These are phyloP conservation scores for Drosophila chauvacae DNA, from an alignment of 1,140 invertebrate genomes.

Conservation along the genomic window DNA sequence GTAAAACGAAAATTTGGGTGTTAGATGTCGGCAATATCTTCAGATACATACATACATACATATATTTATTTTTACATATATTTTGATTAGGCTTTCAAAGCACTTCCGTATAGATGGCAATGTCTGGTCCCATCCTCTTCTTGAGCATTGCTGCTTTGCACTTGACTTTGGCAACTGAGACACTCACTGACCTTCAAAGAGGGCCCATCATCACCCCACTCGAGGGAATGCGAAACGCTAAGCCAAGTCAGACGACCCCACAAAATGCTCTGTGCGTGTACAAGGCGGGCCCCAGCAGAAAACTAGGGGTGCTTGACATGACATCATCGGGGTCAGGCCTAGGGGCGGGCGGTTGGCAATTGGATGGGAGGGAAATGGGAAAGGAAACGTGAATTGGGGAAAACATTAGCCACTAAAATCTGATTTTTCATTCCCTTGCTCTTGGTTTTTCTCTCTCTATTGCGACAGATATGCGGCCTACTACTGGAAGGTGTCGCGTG, in stretches of 20 bases:
- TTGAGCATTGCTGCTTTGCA: slow-evolving; percentile 21
- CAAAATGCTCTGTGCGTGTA: slow-evolving; percentile 35
- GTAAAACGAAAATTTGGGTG: not conserved
- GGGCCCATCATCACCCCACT: not conserved
- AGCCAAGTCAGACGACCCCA: slow-evolving; percentile 39
- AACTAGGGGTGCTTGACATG: slow-evolving; percentile 27
- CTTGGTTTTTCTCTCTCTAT: not conserved
- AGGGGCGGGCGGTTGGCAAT: slow-evolving; percentile 2
- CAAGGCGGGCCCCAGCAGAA: slow-evolving; percentile 11
- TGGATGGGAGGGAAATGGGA: slow-evolving; percentile 9
- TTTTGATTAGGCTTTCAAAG: not conserved
- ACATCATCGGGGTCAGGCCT: slow-evolving; percentile 66
- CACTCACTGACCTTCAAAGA: slow-evolving; percentile 34
- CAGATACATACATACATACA: too few species aligned
- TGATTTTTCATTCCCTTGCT: slow-evolving; percentile 29
- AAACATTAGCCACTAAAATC: slow-evolving; percentile 35
- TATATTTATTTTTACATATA: not conserved
- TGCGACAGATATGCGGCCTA: slow-evolving; percentile 89
- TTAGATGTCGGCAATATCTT: not conserved
- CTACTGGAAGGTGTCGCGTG: slow-evolving; percentile 86
- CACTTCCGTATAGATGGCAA: slow-evolving; percentile 15
- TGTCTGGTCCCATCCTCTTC: not conserved
- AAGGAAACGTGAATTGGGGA: slow-evolving; percentile 15
- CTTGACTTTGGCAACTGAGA: slow-evolving; percentile 46
- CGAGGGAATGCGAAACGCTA: slow-evolving; percentile 16